These are phyloP conservation scores for Malacosoma neustria DNA, from an alignment of 2,888 invertebrate species.

Conservation along the genomic window DNA sequence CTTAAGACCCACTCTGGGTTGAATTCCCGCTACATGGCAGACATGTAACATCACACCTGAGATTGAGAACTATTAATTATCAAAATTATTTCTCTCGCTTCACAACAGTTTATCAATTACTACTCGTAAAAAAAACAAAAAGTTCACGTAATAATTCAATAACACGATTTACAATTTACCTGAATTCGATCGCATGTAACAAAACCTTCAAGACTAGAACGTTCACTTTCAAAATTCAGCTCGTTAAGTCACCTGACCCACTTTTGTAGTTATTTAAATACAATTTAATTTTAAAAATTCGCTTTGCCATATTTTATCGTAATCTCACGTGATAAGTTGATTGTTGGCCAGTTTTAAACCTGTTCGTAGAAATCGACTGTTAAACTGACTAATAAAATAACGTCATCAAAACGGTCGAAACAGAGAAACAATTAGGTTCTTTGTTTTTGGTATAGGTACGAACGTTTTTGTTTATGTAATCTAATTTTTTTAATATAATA, in stretches of 20 bases:
- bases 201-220: constrained; percentile 35
- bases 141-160: no score
- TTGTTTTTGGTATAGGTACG: background rate
- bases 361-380: no score
- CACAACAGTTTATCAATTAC: no score
- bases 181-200: constrained; percentile 36
- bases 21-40: no score
- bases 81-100: no score
- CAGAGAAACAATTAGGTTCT: background rate
- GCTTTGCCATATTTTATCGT: constrained; percentile 6
- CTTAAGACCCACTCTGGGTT: no score
- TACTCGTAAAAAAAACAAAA: no score
- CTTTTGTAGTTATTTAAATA: background rate
- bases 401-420: background rate
- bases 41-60: no score
- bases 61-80: no score
- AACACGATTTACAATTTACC: no score
- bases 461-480: background rate
- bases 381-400: background rate
- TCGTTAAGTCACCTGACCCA: constrained; percentile 9
- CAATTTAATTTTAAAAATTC: background rate
- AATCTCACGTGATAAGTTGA: constrained; percentile 6
- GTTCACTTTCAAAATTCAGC: constrained; percentile 36
- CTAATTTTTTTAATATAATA: background rate
- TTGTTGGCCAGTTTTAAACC: background rate